Conservation (phyloP, 1,140 invertebrate species). For the Pararge aegeria region DNA sequence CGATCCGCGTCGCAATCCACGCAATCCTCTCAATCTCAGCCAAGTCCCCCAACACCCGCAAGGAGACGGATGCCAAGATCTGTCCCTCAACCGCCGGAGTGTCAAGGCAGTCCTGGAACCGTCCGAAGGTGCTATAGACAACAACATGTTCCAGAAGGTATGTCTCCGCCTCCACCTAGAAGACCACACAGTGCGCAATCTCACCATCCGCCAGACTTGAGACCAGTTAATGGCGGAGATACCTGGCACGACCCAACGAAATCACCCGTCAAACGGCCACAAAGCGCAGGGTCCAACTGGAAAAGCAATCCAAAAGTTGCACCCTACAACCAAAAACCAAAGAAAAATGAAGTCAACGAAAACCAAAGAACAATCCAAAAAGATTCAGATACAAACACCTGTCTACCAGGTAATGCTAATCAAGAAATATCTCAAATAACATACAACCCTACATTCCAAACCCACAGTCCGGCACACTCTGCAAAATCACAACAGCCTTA, state of each 20-base stretch:
- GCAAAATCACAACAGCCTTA: constrained; percentile 69
- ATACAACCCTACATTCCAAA: constrained; percentile 79
- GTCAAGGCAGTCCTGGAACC: constrained; percentile 54
- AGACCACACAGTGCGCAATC: constrained; percentile 65
- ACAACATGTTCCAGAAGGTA: constrained; percentile 59
- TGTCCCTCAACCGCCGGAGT: constrained; percentile 54
- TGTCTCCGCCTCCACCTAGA: constrained; percentile 56
- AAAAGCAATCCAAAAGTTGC: constrained; percentile 72
- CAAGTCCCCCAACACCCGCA: constrained; percentile 62
- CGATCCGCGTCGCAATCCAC: constrained; percentile 81
- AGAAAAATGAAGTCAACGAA: constrained; percentile 64
- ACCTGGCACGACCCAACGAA: constrained; percentile 66
- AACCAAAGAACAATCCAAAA: constrained; percentile 61
- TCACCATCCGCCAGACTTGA: constrained; percentile 50
- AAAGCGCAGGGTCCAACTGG: constrained; percentile 67
- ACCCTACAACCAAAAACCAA: constrained; percentile 67
- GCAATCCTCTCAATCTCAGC: constrained; percentile 55
- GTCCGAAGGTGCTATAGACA: constrained; percentile 55
- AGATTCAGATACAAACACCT: constrained; percentile 45
- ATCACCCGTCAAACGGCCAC: constrained; percentile 71
- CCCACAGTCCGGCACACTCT: constrained; percentile 73
- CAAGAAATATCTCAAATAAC: constrained; percentile 74
- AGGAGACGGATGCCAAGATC: constrained; percentile 52
- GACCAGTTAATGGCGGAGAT: constrained; percentile 58
- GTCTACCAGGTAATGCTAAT: constrained; percentile 36